Evolutionary conservation across 2,888 invertebrate species (phyloP).

Genomic region (Thysanoteuthis rhombus): DNA sequence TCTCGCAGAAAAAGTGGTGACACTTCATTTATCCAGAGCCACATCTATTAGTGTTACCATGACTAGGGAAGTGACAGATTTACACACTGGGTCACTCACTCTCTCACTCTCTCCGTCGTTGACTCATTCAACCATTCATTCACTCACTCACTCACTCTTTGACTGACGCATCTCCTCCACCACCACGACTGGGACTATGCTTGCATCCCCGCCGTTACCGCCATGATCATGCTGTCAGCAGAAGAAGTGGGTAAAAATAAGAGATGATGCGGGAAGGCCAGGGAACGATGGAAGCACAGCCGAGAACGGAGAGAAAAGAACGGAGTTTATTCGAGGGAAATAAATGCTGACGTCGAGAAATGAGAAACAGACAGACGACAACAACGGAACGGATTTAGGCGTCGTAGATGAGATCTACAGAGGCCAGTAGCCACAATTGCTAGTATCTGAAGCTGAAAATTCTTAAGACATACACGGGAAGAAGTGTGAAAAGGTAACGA

Average conservation of each 20-base stretch:
- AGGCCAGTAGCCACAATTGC: background rate
- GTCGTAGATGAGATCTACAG: background rate
- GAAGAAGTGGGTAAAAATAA: background rate
- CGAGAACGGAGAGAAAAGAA: background rate
- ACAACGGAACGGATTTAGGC: background rate
- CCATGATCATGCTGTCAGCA: background rate
- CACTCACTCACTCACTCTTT: background rate
- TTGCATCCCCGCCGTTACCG: background rate
- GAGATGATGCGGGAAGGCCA: background rate
- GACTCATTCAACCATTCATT: fast-evolving
- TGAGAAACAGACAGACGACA: background rate
- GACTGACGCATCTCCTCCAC: background rate
- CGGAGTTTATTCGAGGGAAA: background rate
- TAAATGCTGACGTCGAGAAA: background rate
- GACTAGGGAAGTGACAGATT: slow-evolving; percentile 14
- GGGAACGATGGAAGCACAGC: background rate
- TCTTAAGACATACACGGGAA: background rate
- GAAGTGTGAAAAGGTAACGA: background rate
- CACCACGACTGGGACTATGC: too few species aligned
- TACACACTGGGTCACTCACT: background rate
- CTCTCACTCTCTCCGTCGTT: background rate
- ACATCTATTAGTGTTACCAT: slow-evolving; percentile 24
- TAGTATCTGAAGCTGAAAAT: background rate
- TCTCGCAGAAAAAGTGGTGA: slow-evolving; percentile 23
- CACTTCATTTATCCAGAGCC: slow-evolving; percentile 21